Conservation (phyloP, 2,888 invertebrate species). For the Osmoderma eremita region DNA sequence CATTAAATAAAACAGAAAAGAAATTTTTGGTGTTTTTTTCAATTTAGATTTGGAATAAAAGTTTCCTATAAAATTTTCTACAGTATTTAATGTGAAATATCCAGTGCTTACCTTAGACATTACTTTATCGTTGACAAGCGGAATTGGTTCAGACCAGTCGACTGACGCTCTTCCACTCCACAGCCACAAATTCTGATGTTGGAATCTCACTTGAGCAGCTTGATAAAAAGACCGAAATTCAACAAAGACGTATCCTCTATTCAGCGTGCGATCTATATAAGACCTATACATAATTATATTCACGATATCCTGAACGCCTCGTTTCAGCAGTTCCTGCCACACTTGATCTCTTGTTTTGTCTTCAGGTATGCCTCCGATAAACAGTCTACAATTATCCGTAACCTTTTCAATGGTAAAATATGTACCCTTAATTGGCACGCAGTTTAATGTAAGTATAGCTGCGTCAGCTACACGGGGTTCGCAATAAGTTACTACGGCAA, state of each 20-base stretch:
- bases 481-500: conserved; percentile 77
- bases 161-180: conserved; percentile 73
- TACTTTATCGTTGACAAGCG: conserved; percentile 75
- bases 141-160: conserved; percentile 90
- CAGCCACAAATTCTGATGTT: conserved; percentile 70
- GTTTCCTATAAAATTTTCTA: no score
- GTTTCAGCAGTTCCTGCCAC: conserved; percentile 67
- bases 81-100: no score
- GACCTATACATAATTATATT: conserved; percentile 75
- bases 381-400: conserved; percentile 79
- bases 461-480: conserved; percentile 69
- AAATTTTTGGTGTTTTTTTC: no score
- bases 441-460: conserved; percentile 75
- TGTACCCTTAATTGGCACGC: conserved; percentile 73
- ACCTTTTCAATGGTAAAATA: conserved; percentile 78
- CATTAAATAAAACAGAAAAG: no score
- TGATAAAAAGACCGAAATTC: conserved; percentile 82
- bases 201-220: conserved; percentile 77
- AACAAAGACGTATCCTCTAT: conserved; percentile 85
- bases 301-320: conserved; percentile 65
- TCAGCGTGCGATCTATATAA: conserved; percentile 69
- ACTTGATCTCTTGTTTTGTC: conserved; percentile 75
- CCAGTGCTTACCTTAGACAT: conserved; percentile 70
- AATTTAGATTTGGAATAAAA: no score
- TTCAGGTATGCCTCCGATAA: conserved; percentile 53